phyloP scores from a whole-genome alignment of 2,888 invertebrate genomes.

The Lymantria dispar region DNA sequence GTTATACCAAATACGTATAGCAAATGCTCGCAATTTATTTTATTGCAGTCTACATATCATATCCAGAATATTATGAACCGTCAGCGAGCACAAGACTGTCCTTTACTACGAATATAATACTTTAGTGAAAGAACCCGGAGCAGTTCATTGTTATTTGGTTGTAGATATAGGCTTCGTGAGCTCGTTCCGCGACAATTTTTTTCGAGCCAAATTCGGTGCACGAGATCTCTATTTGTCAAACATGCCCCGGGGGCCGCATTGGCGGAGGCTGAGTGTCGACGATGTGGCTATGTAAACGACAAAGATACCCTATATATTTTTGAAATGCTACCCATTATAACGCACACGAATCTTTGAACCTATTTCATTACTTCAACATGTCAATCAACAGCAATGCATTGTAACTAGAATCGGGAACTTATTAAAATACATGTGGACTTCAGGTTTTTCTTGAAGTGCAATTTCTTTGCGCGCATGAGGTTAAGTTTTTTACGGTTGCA shows the following conservation, averaged over 20 bases:
- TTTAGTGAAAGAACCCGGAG: conserved; percentile 22
- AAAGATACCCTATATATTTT: conserved; percentile 13
- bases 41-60: conserved; percentile 68
- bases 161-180: conserved; percentile 56
- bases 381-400: no score
- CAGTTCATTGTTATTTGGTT: conserved; percentile 43
- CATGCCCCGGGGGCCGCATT: conserved; percentile 47
- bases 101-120: conserved; percentile 12
- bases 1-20: conserved; percentile 70
- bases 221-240: conserved; percentile 75
- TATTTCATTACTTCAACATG: not conserved
- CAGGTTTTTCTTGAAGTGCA: no score
- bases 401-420: no score
- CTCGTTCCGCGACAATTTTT: conserved; percentile 68
- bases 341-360: not conserved
- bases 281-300: conserved; percentile 25
- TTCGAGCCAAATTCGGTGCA: conserved; percentile 65
- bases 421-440: no score
- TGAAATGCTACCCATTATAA: conserved; percentile 13
- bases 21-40: conserved; percentile 79
- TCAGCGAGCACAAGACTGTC: conserved; percentile 28
- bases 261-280: conserved; percentile 39
- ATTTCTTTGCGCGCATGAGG: no score
- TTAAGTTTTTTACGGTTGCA: no score
- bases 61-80: conserved; percentile 46